Evolutionary conservation across 2,113 vertebrate species (phyloP).

Genomic region (Ammodytes dubius): DNA sequence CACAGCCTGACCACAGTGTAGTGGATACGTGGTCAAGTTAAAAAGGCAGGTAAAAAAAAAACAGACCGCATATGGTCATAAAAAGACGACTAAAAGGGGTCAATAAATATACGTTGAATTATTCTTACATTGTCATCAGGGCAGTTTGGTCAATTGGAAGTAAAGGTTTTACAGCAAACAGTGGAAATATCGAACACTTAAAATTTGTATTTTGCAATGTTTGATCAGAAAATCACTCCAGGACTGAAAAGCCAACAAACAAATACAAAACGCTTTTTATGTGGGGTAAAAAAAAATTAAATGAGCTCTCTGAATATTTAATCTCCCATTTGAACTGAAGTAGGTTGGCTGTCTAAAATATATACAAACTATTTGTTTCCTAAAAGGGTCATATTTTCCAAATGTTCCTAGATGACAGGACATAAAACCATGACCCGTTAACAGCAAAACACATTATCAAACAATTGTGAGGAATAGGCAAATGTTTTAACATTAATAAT

Average conservation of each 20-base stretch:
- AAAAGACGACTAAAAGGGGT: constrained; percentile 66
- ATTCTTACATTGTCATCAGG: constrained; percentile 23
- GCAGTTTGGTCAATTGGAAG: constrained; percentile 31
- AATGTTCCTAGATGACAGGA: constrained; percentile 1
- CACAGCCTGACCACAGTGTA: constrained; percentile 33
- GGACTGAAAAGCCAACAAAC: constrained; percentile 22
- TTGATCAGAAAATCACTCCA: constrained; percentile 38
- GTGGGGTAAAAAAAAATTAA: neutral
- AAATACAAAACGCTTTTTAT: constrained; percentile 28
- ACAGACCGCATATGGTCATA: constrained; percentile 61
- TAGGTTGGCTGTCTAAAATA: neutral
- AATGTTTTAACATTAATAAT: neutral
- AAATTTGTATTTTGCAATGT: constrained; percentile 36
- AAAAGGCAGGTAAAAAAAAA: constrained; percentile 48
- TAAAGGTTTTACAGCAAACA: constrained; percentile 38
- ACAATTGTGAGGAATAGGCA: neutral
- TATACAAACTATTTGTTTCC: neutral
- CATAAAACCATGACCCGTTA: constrained; percentile 30
- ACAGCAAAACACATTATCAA: neutral
- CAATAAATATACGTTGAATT: constrained; percentile 62
- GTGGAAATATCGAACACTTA: constrained; percentile 53
- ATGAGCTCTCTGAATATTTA: neutral
- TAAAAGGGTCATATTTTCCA: neutral
- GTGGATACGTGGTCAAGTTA: constrained; percentile 43
- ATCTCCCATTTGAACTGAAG: constrained; percentile 19